Evolutionary conservation across 1,140 invertebrate genomes (phyloP).

Genomic region (Zophobas morio): DNA sequence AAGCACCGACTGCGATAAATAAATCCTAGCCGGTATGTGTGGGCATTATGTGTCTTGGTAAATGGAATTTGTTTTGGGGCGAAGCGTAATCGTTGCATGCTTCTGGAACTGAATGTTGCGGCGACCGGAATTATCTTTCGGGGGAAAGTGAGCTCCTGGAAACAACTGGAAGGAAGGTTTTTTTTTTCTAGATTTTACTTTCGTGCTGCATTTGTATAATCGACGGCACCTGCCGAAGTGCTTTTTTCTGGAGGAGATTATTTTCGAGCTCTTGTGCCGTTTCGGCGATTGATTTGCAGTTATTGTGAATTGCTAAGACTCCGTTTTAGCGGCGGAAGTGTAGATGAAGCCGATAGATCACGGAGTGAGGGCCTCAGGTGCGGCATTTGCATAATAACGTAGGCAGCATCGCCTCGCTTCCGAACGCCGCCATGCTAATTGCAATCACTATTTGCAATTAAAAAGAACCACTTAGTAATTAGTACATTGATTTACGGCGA

Average conservation of each 20-base stretch:
- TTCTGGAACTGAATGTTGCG: no score
- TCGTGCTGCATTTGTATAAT: no score
- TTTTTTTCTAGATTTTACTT: no score
- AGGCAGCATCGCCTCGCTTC: slow-evolving; percentile 44
- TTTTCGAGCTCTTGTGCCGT: no score
- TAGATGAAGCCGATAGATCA: slow-evolving; percentile 56
- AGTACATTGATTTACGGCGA: slow-evolving; percentile 59
- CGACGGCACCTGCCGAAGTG: no score
- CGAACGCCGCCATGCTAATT: slow-evolving; percentile 56
- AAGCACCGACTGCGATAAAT: slow-evolving; percentile 38
- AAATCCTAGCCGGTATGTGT: slow-evolving; percentile 33
- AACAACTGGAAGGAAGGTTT: no score
- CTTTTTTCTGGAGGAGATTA: no score
- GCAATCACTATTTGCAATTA: slow-evolving; percentile 62
- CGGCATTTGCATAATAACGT: slow-evolving; percentile 59
- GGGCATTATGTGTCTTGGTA: slow-evolving; percentile 9
- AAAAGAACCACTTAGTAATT: slow-evolving; percentile 62
- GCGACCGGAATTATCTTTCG: no score
- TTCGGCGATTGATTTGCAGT: slow-evolving; percentile 3
- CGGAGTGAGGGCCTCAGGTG: slow-evolving; percentile 51
- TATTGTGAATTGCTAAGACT: slow-evolving; percentile 24
- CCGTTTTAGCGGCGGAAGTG: slow-evolving; percentile 5
- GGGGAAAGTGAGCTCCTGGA: no score
- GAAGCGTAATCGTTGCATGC: no score
- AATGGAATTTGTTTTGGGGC: no score